phyloP scores from a whole-genome alignment of 1,140 invertebrate genomes.

The Drosophila grimshawi region DNA sequence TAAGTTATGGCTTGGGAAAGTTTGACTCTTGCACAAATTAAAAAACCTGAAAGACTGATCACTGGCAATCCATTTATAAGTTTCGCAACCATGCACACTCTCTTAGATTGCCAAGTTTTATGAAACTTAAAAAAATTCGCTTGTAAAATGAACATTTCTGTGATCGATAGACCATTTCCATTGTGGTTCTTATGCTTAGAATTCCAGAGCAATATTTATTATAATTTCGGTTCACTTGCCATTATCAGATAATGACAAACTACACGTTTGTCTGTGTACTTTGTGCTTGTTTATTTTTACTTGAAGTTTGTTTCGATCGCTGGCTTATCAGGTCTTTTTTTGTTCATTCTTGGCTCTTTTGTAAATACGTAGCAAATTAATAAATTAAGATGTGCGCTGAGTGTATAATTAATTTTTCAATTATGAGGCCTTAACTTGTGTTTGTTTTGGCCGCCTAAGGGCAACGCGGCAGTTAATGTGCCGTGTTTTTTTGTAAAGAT shows the following conservation, averaged over 20 bases:
- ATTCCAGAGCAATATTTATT: background rate
- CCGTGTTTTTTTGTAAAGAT: conserved; percentile 28
- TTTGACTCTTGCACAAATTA: too few relatives aligned
- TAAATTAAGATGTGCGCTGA: conserved; percentile 63
- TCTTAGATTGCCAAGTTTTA: too few relatives aligned
- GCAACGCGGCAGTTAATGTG: conserved; percentile 38
- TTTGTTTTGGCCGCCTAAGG: conserved; percentile 58
- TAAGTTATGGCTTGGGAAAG: too few relatives aligned
- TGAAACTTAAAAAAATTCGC: too few relatives aligned
- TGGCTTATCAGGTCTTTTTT: conserved; percentile 55
- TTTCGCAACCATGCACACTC: too few relatives aligned
- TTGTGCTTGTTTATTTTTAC: conserved; percentile 33
- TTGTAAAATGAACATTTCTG: too few relatives aligned
- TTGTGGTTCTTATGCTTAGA: background rate
- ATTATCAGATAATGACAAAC: conserved; percentile 66
- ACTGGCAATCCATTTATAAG: too few relatives aligned
- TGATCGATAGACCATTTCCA: too few relatives aligned
- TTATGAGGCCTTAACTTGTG: conserved; percentile 70
- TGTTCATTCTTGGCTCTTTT: background rate
- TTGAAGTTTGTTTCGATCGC: conserved; percentile 50
- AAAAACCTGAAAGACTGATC: too few relatives aligned
- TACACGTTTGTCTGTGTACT: conserved; percentile 23
- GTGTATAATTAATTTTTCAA: conserved; percentile 78
- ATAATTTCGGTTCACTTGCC: conserved; percentile 7
- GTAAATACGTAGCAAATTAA: conserved; percentile 50